Evolutionary conservation across 2,888 invertebrate genomes (phyloP).

Genomic region (Archips crataeganus): DNA sequence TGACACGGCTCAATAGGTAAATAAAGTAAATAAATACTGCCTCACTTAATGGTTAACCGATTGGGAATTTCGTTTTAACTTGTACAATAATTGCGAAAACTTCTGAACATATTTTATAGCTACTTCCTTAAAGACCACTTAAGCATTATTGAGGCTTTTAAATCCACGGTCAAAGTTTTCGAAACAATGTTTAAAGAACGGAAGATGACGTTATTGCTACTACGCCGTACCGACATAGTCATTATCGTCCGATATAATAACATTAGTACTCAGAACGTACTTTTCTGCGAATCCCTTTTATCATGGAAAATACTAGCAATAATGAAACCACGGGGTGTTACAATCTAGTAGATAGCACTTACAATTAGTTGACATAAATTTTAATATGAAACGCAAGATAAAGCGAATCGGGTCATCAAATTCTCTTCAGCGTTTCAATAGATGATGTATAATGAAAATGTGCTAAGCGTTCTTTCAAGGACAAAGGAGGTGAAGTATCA

Average conservation of each 20-base stretch:
- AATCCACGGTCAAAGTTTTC: conserved; percentile 25
- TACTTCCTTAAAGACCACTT: not conserved
- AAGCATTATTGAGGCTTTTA: not conserved
- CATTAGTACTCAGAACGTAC: not conserved
- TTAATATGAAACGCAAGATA: conserved; percentile 17
- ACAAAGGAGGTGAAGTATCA: not conserved
- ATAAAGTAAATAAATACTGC: too few species aligned
- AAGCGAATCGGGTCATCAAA: conserved; percentile 2
- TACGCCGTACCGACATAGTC: conserved; percentile 28
- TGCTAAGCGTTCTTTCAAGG: not conserved
- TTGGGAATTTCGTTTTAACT: not conserved
- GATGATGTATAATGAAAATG: not conserved
- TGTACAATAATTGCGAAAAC: not conserved
- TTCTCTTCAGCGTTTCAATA: not conserved
- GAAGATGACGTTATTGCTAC: conserved; percentile 32
- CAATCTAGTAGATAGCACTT: conserved; percentile 28
- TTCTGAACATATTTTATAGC: not conserved
- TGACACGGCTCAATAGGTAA: too few species aligned
- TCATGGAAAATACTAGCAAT: conserved; percentile 17
- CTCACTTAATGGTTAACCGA: too few species aligned
- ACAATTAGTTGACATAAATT: conserved; percentile 7
- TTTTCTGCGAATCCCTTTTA: conserved; percentile 33
- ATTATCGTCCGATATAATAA: conserved; percentile 25
- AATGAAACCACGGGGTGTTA: conserved; percentile 16
- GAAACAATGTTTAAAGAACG: conserved; percentile 29